phyloP scores from a whole-genome alignment of 2,797 vertebrate genomes.

The Threskiornis aethiopicus region DNA sequence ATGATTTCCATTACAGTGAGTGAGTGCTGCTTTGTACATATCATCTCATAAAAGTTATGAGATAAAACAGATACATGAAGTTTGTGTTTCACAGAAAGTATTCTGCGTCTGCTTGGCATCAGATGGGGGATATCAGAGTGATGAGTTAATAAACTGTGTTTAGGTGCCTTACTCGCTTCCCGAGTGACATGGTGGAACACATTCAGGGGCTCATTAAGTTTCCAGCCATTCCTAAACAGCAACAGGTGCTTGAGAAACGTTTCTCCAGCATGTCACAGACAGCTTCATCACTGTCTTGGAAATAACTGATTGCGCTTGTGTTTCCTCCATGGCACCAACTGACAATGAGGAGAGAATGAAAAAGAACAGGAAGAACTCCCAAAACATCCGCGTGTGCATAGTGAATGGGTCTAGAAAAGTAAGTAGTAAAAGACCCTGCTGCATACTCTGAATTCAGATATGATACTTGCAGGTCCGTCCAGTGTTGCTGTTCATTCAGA shows the following conservation, averaged over 20 bases:
- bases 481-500: neutral
- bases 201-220: conserved; percentile 67
- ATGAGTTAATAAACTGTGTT: conserved; percentile 68
- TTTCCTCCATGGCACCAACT: neutral
- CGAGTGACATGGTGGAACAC: conserved; percentile 37
- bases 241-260: conserved; percentile 70
- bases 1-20: conserved; percentile 29
- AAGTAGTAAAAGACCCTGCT: neutral
- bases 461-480: neutral
- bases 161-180: conserved; percentile 63
- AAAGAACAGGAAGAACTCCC: conserved; percentile 59
- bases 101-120: neutral
- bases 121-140: conserved; percentile 22
- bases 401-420: neutral
- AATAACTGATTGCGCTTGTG: conserved; percentile 31
- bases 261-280: conserved; percentile 49
- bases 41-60: neutral
- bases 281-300: conserved; percentile 59
- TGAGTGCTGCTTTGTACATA: neutral
- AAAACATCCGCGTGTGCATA: neutral
- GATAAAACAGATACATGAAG: neutral
- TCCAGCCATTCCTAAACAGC: conserved; percentile 64
- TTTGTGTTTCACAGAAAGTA: conserved; percentile 32
- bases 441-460: neutral
- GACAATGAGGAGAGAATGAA: neutral